Percentiles rank a stretch among this genome's conserved stretches.
These are phyloP conservation scores for Pseudomyrmex sp. DNA, from an alignment of 1,140 invertebrate species.

Conservation along the genomic window DNA sequence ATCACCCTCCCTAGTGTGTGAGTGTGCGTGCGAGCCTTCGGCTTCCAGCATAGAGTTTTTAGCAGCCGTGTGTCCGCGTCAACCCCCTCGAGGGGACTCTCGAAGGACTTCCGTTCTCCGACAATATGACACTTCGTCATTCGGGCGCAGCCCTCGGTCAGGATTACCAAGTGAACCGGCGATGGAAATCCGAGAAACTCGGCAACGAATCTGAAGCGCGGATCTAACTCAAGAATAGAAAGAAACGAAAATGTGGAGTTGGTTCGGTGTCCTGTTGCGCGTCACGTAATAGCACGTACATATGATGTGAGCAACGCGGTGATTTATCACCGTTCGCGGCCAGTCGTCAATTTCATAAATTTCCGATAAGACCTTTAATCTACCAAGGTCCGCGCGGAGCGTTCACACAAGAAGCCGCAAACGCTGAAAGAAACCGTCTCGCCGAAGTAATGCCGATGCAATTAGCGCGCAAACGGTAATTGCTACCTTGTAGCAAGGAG, in stretches of 20 bases:
- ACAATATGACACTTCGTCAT: slow-evolving; percentile 3
- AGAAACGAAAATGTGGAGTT: slow-evolving; percentile 10
- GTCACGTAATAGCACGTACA: background rate
- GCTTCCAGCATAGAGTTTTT: slow-evolving; percentile 4
- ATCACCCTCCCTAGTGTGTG: slow-evolving; percentile 8
- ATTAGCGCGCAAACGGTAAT: slow-evolving; percentile 42
- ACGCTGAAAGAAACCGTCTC: background rate
- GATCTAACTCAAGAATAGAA: background rate
- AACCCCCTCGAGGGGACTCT: background rate
- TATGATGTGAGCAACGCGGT: background rate
- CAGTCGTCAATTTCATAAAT: background rate
- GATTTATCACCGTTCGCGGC: background rate
- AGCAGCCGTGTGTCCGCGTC: slow-evolving; percentile 1
- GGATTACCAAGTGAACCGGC: background rate
- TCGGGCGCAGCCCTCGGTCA: background rate
- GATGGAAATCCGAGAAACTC: background rate
- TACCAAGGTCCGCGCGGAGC: background rate
- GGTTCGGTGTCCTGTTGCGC: background rate
- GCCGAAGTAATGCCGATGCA: slow-evolving; percentile 15
- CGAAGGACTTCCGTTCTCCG: slow-evolving; percentile 61
- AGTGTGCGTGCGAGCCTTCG: slow-evolving; percentile 2
- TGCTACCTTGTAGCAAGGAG: slow-evolving; percentile 6
- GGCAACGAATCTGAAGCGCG: background rate
- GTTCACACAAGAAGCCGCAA: background rate
- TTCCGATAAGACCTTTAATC: slow-evolving; percentile 5